phyloP scores from a whole-genome alignment of 2,113 vertebrate genomes.

The Lampris incognitus region DNA sequence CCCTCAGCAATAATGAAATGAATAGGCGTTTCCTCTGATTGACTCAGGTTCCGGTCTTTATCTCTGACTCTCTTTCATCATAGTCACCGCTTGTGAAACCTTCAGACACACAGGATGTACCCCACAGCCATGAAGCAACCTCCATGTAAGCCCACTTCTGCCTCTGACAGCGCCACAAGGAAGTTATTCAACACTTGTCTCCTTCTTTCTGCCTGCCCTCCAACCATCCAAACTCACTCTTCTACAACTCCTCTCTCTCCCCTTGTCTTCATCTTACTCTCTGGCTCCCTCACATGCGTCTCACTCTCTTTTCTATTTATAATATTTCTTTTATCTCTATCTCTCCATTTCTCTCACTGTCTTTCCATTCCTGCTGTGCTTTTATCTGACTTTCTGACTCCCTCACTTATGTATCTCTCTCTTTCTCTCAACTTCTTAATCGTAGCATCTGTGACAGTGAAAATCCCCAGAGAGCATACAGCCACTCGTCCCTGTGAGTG shows the following conservation, averaged over 20 bases:
- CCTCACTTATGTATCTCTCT: not conserved
- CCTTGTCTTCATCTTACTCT: not conserved
- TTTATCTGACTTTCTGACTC: too few relatives aligned
- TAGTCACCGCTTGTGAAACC: not conserved
- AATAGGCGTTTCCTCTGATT: too few relatives aligned
- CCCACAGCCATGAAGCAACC: constrained; percentile 21
- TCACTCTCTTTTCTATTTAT: too few relatives aligned
- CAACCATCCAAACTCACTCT: not conserved
- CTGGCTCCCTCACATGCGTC: too few relatives aligned
- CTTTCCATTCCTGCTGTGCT: too few relatives aligned
- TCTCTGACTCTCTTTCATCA: not conserved
- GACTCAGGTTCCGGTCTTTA: not conserved
- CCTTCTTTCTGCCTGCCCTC: not conserved
- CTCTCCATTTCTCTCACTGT: not conserved
- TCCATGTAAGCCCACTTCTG: constrained; percentile 37
- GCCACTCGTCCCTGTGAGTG: not conserved
- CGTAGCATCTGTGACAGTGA: not conserved
- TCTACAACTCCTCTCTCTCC: not conserved
- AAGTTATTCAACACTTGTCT: constrained; percentile 1
- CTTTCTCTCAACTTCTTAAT: not conserved
- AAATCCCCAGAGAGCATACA: not conserved
- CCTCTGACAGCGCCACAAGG: constrained; percentile 28
- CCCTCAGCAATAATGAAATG: too few relatives aligned
- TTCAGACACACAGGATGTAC: constrained; percentile 26
- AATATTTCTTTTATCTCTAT: not conserved